Base-by-base conservation (phyloP, 2,888 invertebrate species). In the Leptarthrus brevirostris region DNA sequence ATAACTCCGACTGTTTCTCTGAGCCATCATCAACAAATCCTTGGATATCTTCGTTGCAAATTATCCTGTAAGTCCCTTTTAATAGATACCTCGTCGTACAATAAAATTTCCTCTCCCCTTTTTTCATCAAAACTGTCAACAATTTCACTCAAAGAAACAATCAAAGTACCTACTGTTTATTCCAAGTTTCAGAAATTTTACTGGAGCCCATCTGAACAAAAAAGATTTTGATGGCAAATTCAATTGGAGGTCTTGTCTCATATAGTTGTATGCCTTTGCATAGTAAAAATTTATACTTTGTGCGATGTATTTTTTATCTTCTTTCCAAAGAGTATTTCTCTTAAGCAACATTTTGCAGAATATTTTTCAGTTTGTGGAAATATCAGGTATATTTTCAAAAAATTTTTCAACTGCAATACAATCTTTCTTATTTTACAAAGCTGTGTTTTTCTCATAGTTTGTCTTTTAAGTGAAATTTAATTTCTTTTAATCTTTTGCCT, bases 271-370 rank as follows among this genome's bases (percentile, higher is more conserved):
- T 1, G 61, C 36, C 18, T 12, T 36, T 36, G 40, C 40, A 10
- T 36, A 61, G 10, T 61, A 36, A 18, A 61, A 20, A 18, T 16
- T 5, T 20, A 61, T 36, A 8, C 36, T 20, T 36, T 61, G 61
- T 1, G 61, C 36, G 18, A 61, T 34, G 14, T n/a, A 40, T 22
- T 61, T 61, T 20, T 61, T 20, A 6, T 61, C n/a, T 61, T 26
- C 20, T 6, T 34, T 3, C 36, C 36, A 36, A 40, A 34, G 16
- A 4, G 2, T 34, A 2, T 30, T 56, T 6, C 8, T 61, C n/a
- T 8, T 36, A 8, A 61, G 12, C 14, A 61, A 36, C 61, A 61
- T 61, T 40, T 61, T 61, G n/a, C 36, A 61, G 20, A 40, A 40
- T n/a, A 36, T 40, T 36, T 36, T 61, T 2, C 36, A 34, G 18